Base-by-base conservation (phyloP, 2,888 invertebrate genomes). In the Tholera decimalis region DNA sequence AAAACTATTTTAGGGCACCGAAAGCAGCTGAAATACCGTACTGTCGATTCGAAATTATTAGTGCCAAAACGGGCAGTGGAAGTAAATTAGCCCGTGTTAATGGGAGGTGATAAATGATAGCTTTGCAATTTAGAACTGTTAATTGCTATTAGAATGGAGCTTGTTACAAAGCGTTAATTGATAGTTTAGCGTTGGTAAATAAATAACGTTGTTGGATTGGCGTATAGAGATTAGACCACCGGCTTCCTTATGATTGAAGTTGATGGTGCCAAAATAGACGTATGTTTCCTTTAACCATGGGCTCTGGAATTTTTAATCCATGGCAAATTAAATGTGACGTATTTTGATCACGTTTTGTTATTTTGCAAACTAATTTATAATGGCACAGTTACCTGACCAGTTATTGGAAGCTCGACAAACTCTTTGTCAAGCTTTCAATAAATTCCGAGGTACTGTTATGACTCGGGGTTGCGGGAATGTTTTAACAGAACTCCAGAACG, bases 21-120 rank as follows among this genome's bases (percentile, higher is more conserved):
- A 18, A 49, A 73, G 46, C 26, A 22, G n/a, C 28, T 68, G 33
- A 73, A 62, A 58, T 73, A 73, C 35, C 22, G 28, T 41, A 50
- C 30, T 22, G 30, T 50, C 54, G 62, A 54, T 73, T 68, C 53
- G 24, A 59, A 63, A 35, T 74, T 30, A 56, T 74, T 60, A 41
- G 28, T 60, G 53, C 60, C 60, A 66, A 72, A 73, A 65, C 18
- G 39, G 8, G 28, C 37, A 43, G 43, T 20, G 37, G 13, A 24
- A 46, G 68, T 57, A 62, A 67, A 75, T 61, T 65, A 62, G 20
- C 18, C 35, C 2, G 65, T 20, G 44, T 20, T 75, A 65, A 75
- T 70, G 61, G 35, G 22, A 56, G 22, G 57, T 64, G 70, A 64
- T 69, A 69, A 75, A 75, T 53, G 44, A 71, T 71, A 26, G 41